A percentile compares a stretch with the other conserved stretches of the same genome.
Evolutionary conservation across 2,113 vertebrate genomes (phyloP).

Genomic region (Ursus arctos): DNA sequence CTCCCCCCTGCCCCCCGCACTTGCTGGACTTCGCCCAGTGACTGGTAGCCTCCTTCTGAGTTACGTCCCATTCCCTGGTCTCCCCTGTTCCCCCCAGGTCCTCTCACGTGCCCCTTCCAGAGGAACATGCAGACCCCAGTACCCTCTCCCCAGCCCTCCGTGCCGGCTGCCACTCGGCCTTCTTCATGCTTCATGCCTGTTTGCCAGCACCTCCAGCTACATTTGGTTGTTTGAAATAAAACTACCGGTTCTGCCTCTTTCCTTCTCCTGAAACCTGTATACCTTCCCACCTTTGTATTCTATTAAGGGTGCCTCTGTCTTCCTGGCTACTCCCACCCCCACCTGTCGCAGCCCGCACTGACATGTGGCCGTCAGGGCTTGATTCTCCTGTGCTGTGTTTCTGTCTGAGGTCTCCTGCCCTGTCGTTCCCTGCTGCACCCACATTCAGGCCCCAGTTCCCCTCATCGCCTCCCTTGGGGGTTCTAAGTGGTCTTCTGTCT

Average conservation of each 20-base stretch:
- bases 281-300: neutral
- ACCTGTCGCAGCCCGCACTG: neutral
- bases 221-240: neutral
- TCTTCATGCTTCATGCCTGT: neutral
- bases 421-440: neutral
- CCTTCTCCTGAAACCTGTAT: neutral
- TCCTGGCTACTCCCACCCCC: rapidly evolving
- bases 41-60: neutral
- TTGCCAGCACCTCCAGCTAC: neutral
- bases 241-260: neutral
- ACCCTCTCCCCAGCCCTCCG: neutral
- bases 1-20: too few species aligned
- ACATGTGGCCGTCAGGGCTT: neutral
- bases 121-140: neutral
- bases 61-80: neutral
- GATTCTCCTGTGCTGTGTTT: neutral
- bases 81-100: neutral
- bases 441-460: neutral
- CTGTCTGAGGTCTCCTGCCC: neutral
- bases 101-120: neutral
- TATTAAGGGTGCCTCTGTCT: neutral
- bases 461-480: neutral
- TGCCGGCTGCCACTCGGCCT: neutral
- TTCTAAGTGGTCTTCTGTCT: neutral
- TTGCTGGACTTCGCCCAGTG: neutral